Evolutionary conservation across 2,888 invertebrate genomes (phyloP).

Genomic region (Cephus spinipes): DNA sequence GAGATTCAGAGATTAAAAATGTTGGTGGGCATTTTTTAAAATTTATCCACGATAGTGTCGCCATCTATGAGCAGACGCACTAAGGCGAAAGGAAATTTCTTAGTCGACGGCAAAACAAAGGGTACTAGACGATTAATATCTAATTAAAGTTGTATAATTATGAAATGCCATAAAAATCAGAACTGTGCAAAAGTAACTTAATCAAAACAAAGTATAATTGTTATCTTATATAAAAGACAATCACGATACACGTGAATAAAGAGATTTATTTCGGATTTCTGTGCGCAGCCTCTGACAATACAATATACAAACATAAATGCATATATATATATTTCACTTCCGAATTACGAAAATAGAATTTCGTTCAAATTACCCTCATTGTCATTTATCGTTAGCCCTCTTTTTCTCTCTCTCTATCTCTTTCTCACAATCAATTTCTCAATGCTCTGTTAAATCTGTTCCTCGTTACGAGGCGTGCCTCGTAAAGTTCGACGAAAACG

Average conservation of each 20-base stretch:
- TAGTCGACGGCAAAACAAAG: not conserved
- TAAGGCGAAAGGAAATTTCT: not conserved
- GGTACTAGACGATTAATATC: no score
- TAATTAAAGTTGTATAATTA: not conserved
- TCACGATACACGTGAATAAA: not conserved
- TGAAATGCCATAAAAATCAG: not conserved
- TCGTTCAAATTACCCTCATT: constrained; percentile 16
- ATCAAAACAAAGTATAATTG: not conserved
- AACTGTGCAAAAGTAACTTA: not conserved
- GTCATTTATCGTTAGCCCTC: constrained; percentile 20
- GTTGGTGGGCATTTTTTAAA: not conserved
- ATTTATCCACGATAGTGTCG: not conserved
- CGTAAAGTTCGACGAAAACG: not conserved
- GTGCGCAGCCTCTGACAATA: constrained; percentile 31
- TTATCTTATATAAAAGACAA: no score
- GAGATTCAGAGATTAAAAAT: not conserved
- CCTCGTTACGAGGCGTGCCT: not conserved
- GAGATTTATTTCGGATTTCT: constrained; percentile 21
- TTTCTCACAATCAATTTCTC: not conserved
- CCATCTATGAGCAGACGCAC: not conserved
- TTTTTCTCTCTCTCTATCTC: constrained; percentile 11
- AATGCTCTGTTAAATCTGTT: not conserved
- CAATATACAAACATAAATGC: constrained; percentile 44
- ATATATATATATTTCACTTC: constrained; percentile 28
- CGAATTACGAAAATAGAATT: constrained; percentile 43